Evolutionary conservation across 2,888 invertebrate species (phyloP).

Genomic region (Laothoe populi): DNA sequence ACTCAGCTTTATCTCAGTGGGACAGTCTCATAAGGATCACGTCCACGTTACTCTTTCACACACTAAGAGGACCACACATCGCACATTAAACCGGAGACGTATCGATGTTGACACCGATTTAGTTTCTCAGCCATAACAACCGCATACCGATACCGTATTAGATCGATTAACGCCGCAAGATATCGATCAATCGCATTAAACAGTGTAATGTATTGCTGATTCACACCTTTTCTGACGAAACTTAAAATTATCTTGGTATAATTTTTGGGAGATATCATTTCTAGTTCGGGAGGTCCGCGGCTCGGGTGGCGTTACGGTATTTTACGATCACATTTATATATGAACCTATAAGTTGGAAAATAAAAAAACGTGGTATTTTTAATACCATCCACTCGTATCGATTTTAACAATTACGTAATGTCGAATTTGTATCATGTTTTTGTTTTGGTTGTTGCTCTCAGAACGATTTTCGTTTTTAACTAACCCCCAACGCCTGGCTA

Average conservation of each 20-base stretch:
- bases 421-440: neutral
- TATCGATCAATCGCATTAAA: constrained; percentile 64
- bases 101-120: constrained; percentile 58
- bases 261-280: constrained; percentile 25
- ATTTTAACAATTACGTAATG: neutral
- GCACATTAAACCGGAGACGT: constrained; percentile 54
- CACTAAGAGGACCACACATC: constrained; percentile 69
- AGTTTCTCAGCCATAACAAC: constrained; percentile 56
- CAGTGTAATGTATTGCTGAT: constrained; percentile 60
- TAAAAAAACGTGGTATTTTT: constrained; percentile 2
- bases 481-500: neutral
- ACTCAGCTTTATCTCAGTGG: constrained; percentile 35
- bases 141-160: constrained; percentile 61
- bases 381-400: neutral
- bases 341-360: constrained; percentile 6
- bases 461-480: too few species aligned
- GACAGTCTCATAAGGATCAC: constrained; percentile 43
- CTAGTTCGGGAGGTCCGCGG: constrained; percentile 12
- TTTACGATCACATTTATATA: constrained; percentile 12
- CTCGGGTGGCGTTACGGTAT: constrained; percentile 22
- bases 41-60: constrained; percentile 55
- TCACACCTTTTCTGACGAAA: constrained; percentile 53
- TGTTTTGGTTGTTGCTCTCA: neutral
- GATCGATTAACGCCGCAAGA: constrained; percentile 60
- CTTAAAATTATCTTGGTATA: constrained; percentile 36